Base-by-base conservation (phyloP, 2,888 invertebrate species). In the Tetropium fuscum region DNA sequence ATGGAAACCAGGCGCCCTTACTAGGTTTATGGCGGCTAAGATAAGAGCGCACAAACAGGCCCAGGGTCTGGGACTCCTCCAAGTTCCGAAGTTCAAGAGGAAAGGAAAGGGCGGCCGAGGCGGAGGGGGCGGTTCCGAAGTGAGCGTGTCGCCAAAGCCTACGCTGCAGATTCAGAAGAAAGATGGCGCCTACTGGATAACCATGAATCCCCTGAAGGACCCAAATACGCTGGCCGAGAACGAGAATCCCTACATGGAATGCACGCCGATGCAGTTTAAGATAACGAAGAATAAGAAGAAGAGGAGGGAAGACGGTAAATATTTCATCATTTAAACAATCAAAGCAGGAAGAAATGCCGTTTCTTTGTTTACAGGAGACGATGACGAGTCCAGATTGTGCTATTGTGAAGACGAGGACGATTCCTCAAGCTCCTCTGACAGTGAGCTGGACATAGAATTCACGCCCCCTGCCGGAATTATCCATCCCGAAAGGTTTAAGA, bases 401-500 rank as follows among this genome's bases (percentile, higher is more conserved):
- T 69, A 65, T 44, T 70, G 69, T 25, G 67, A 67, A 22, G 65
- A 59, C 1, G 67, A 66, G 11, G 47, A 53, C 10, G 69, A 68
- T 0, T 55, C 61, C 2, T 67, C 69, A 1, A 85, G 85, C 0
- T 85, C 85, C 51, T 85, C 85, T 51, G 88, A 89, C 60, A 87
- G 87, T 1, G 89, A 90, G 55, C 85, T 89, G 79, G 89, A 90
- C 70, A 88, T 90, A 32, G 90, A 89, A 59, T 90, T 90, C 49
- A 90, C 90, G 0, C 89, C 90, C 0, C 90, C 90, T 0, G 89
- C 88, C 34, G 90, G 88, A 0, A 83, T 90, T 30, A 87, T 90
- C 47, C 87, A 86, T 66, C 83, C 88, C 1, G 83, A 86, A 55
- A 82, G 85, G 0, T 82, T 86, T 6, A 74, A 74, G 54, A 77